phyloP scores from a whole-genome alignment of 2,113 vertebrate genomes.

The Xiphias gladius region DNA sequence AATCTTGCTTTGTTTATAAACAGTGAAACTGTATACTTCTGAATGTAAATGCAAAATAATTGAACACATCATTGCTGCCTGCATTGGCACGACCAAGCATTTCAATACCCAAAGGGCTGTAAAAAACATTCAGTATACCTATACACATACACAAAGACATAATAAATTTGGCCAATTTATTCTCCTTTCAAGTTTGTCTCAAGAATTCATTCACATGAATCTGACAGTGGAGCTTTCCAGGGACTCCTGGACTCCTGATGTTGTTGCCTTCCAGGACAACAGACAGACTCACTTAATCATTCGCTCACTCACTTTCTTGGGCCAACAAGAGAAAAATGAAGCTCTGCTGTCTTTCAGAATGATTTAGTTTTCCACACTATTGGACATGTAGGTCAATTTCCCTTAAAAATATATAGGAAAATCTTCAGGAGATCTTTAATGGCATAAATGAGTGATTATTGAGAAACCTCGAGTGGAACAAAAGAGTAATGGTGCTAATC shows the following conservation, averaged over 20 bases:
- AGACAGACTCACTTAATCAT: conserved; percentile 59
- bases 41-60: too few species aligned
- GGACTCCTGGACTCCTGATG: conserved; percentile 42
- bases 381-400: conserved; percentile 70
- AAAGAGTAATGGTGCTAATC: conserved; percentile 48
- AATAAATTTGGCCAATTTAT: too few species aligned
- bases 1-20: too few species aligned
- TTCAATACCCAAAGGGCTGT: background rate
- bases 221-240: conserved; percentile 26
- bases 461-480: conserved; percentile 40
- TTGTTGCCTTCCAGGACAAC: conserved; percentile 41
- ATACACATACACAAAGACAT: too few species aligned
- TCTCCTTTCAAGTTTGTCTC: background rate
- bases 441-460: conserved; percentile 72
- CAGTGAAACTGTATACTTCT: too few species aligned
- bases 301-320: conserved; percentile 37
- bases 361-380: conserved; percentile 76
- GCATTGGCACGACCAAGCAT: background rate
- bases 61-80: background rate
- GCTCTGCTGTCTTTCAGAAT: conserved; percentile 52
- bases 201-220: conserved; percentile 9
- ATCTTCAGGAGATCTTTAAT: conserved; percentile 61
- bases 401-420: conserved; percentile 41
- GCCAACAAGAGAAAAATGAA: conserved; percentile 39
- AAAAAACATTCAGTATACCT: background rate